Evolutionary conservation across 2,113 vertebrate species (phyloP).

Genomic region (Platysternon megacephalum): DNA sequence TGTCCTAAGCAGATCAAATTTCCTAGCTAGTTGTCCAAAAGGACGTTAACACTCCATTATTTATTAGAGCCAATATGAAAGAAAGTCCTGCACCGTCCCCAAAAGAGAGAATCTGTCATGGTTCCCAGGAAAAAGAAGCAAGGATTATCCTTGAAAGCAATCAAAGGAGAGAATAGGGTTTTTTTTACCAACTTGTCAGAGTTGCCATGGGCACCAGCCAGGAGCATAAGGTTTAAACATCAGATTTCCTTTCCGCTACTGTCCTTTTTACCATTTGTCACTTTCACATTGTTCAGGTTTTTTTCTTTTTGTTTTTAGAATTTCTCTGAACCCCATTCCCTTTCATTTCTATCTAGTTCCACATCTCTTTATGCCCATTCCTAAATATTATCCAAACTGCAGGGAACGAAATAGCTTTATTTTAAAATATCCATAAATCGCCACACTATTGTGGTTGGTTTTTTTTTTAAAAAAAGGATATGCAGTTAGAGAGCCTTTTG

Average conservation of each 20-base stretch:
- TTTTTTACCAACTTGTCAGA: conserved; percentile 70
- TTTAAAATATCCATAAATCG: not conserved
- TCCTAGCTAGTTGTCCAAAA: conserved; percentile 66
- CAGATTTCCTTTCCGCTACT: conserved; percentile 69
- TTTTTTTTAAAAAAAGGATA: not conserved
- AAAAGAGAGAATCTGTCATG: conserved; percentile 74
- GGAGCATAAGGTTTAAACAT: conserved; percentile 72
- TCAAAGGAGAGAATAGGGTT: conserved; percentile 74
- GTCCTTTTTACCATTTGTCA: conserved; percentile 54
- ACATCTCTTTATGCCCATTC: not conserved
- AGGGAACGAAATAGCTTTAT: not conserved
- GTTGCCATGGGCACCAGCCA: conserved; percentile 79
- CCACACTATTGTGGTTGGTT: not conserved
- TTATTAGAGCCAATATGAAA: conserved; percentile 76
- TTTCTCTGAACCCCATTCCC: not conserved
- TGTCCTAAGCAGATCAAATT: conserved; percentile 67
- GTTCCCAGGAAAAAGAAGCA: conserved; percentile 77
- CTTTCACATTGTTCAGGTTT: conserved; percentile 45
- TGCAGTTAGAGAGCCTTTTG: not conserved
- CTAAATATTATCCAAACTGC: not conserved
- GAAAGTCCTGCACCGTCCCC: conserved; percentile 67
- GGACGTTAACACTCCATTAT: conserved; percentile 73
- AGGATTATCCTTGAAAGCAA: conserved; percentile 81
- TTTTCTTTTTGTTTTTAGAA: not conserved
- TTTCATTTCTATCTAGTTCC: not conserved